Conservation (phyloP, 2,113 vertebrate species). For the Neolamprologus longior region DNA sequence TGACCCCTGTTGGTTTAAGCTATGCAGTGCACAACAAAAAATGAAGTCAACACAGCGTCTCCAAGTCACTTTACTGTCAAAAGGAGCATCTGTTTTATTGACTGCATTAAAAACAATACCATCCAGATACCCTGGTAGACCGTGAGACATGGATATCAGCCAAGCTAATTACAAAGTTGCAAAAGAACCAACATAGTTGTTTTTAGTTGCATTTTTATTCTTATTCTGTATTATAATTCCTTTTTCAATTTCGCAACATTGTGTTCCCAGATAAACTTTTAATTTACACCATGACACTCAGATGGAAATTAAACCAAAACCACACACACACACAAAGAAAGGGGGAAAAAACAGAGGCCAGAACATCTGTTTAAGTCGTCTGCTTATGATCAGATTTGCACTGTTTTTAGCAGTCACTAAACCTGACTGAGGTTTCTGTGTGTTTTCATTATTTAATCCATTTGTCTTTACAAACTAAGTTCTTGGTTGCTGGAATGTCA, state of each 20-base stretch:
- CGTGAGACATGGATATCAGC: background rate
- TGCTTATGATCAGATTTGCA: background rate
- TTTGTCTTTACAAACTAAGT: background rate
- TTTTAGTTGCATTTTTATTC: background rate
- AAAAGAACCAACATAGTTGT: background rate
- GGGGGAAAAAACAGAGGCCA: background rate
- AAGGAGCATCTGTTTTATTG: background rate
- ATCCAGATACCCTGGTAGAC: background rate
- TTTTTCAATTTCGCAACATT: background rate
- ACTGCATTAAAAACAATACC: background rate
- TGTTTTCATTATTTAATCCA: background rate
- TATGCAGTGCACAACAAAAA: background rate
- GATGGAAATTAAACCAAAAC: background rate
- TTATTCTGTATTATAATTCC: background rate
- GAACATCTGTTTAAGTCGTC: background rate
- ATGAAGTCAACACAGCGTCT: background rate
- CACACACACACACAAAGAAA: background rate
- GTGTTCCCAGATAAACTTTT: background rate
- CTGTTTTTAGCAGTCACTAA: background rate
- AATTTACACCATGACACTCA: background rate
- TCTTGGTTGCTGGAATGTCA: constrained; percentile 2
- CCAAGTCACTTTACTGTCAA: background rate
- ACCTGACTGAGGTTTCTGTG: background rate
- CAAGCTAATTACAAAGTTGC: background rate
- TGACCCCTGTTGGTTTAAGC: background rate